Evolutionary conservation across 2,888 invertebrate species (phyloP).

Genomic region (Bugulina stolonifera): DNA sequence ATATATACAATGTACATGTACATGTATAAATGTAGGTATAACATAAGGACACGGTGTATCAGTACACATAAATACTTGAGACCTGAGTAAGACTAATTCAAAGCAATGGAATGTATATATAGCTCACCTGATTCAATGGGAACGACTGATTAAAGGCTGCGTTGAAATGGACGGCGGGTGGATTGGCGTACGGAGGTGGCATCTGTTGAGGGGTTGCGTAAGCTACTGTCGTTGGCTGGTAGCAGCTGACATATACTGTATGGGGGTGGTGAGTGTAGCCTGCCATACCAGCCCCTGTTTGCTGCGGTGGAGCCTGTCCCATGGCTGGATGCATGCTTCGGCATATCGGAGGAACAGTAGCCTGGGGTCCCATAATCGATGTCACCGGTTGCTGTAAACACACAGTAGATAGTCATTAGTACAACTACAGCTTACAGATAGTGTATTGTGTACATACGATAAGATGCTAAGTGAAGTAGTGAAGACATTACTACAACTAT

Average conservation of each 20-base stretch:
- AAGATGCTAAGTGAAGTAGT: background rate
- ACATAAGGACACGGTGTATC: no score
- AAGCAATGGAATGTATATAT: background rate
- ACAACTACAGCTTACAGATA: no score
- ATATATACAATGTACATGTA: no score
- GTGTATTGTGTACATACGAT: background rate
- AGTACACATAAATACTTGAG: no score
- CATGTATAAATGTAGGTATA: no score
- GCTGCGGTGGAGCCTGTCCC: background rate
- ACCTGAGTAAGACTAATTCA: background rate
- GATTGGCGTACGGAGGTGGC: background rate
- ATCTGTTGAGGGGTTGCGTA: conserved; percentile 27
- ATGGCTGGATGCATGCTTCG: background rate
- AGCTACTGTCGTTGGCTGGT: background rate
- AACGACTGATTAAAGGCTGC: background rate
- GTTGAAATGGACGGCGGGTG: background rate
- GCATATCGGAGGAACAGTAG: no score
- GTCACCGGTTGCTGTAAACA: no score
- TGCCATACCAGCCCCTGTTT: background rate
- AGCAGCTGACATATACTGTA: background rate
- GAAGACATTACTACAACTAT: background rate
- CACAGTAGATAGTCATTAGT: no score
- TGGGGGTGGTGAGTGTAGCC: background rate
- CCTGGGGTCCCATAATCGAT: no score
- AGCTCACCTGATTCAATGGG: background rate